These are phyloP conservation scores for Neopipo cinnamomea DNA, from an alignment of 2,113 vertebrate genomes.

Conservation along the genomic window DNA sequence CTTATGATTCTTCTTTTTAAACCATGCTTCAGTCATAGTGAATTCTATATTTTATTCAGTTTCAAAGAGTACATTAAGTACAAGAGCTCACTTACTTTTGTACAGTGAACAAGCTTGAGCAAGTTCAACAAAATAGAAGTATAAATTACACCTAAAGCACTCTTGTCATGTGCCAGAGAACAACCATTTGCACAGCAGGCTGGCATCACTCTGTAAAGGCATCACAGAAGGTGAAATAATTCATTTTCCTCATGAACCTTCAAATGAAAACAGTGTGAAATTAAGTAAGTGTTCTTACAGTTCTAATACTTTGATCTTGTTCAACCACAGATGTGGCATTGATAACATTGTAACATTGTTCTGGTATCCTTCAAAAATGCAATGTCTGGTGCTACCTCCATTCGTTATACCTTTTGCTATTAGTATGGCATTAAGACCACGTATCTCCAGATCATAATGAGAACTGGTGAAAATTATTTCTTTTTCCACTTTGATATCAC, in stretches of 20 bases:
- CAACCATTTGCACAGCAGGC: not conserved
- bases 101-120: not conserved
- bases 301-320: not conserved
- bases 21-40: rapidly evolving
- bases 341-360: not conserved
- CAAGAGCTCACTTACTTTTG: not conserved
- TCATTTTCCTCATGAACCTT: not conserved
- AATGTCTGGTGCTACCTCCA: not conserved
- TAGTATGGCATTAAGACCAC: not conserved
- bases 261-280: not conserved
- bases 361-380: not conserved
- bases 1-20: not conserved
- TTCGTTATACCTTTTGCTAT: not conserved
- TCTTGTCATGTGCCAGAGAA: not conserved
- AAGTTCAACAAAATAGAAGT: not conserved
- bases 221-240: not conserved
- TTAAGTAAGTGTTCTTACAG: not conserved
- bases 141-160: not conserved
- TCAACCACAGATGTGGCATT: not conserved
- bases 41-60: not conserved
- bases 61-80: not conserved
- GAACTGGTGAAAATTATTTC: slow-evolving; percentile 17
- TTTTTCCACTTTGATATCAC: slow-evolving; percentile 33
- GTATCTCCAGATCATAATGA: slow-evolving; percentile 2
- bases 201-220: not conserved